A percentile compares a stretch with the other conserved stretches of the same genome.
phyloP scores from a whole-genome alignment of 2,113 vertebrate genomes.

The Catharus fuscescens region DNA sequence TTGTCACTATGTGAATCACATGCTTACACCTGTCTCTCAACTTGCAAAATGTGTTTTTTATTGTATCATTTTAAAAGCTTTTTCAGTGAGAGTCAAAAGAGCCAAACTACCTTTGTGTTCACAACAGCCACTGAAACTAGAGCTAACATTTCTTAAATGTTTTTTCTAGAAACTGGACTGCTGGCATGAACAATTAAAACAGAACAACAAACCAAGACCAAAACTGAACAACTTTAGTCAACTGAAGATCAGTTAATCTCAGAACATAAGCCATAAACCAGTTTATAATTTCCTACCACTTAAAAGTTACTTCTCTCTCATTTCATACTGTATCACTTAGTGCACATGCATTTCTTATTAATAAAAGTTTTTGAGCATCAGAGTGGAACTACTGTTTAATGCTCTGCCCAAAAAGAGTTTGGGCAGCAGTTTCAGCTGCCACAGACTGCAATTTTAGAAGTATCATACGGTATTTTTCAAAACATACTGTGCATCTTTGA shows the following conservation, averaged over 20 bases:
- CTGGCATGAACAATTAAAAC: neutral
- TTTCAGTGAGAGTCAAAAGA: neutral
- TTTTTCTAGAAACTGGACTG: neutral
- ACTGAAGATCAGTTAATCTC: neutral
- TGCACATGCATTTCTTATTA: neutral
- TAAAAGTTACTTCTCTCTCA: neutral
- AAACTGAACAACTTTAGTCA: neutral
- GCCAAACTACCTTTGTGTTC: neutral
- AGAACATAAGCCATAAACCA: neutral
- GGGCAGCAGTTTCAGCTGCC: neutral
- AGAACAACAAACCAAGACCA: neutral
- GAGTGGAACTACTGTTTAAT: neutral
- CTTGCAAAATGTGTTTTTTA: neutral
- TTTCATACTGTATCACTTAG: neutral
- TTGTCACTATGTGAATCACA: neutral
- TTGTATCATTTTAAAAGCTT: neutral
- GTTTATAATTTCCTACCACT: neutral
- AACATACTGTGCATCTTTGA: neutral
- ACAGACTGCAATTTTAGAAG: neutral
- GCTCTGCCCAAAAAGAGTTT: neutral
- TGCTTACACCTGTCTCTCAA: neutral
- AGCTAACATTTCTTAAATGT: neutral
- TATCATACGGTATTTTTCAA: neutral
- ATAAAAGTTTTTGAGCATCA: neutral
- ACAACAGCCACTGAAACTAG: neutral